Percentiles rank a stretch among this genome's conserved stretches.
Evolutionary conservation across 1,140 invertebrate species (phyloP).

Genomic region (Ladona fulva): DNA sequence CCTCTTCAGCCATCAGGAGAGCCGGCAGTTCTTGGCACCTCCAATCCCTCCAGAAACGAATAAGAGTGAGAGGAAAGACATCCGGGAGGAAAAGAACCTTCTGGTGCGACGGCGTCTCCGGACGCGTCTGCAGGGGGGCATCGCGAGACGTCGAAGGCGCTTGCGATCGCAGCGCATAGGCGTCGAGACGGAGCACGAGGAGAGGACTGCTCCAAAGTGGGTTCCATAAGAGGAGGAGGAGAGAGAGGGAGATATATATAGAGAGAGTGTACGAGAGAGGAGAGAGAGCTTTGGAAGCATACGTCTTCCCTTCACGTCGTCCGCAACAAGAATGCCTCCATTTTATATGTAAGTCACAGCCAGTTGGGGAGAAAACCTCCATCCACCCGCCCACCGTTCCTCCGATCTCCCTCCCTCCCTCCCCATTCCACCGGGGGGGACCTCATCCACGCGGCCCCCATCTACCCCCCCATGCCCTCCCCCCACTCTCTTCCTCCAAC

Average conservation of each 20-base stretch:
- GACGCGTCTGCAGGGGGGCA: background rate
- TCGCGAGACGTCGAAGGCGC: background rate
- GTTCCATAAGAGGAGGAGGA: background rate
- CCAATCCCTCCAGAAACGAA: background rate
- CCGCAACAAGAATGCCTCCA: constrained; percentile 16
- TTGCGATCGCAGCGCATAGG: no score
- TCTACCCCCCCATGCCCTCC: background rate
- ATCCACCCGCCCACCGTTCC: background rate
- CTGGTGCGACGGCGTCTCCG: background rate
- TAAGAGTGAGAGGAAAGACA: background rate
- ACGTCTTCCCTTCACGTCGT: constrained; percentile 14
- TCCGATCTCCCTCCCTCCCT: background rate
- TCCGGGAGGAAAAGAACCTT: background rate
- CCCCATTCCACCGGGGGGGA: background rate
- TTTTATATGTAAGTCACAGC: constrained; percentile 17
- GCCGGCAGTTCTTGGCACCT: no score
- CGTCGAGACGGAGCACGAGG: background rate
- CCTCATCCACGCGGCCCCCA: background rate
- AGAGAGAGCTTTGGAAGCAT: background rate
- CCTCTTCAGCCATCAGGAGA: no score
- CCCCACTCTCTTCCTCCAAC: constrained; percentile 18
- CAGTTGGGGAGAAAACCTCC: constrained; percentile 15
- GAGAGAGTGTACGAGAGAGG: background rate
- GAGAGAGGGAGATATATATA: background rate
- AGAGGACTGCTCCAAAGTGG: background rate